Percentiles rank a stretch among this genome's conserved stretches.
phyloP scores from a whole-genome alignment of 2,888 invertebrate genomes.

The Sminthurinus aureus region DNA sequence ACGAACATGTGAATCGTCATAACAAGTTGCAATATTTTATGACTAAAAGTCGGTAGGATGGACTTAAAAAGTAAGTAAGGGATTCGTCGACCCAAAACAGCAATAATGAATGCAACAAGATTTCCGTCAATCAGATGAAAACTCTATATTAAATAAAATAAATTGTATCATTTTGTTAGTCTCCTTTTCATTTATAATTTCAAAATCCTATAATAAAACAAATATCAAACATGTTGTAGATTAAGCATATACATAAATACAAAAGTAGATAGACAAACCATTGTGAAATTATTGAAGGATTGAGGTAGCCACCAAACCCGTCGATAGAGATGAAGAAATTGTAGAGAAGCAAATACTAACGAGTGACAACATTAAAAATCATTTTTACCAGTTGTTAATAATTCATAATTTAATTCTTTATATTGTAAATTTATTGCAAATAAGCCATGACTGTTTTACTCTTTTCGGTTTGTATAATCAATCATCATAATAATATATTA shows the following conservation, averaged over 20 bases:
- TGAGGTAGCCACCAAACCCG: constrained; percentile 93
- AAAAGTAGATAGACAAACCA: constrained; percentile 70
- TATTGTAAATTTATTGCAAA: not conserved
- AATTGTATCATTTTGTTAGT: not conserved
- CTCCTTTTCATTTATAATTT: constrained; percentile 5
- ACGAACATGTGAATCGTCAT: constrained; percentile 47
- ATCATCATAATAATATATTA: not conserved
- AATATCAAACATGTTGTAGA: no score
- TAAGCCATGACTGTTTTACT: not conserved
- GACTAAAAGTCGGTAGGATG: constrained; percentile 66
- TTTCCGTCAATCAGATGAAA: constrained; percentile 92
- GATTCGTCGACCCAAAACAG: constrained; percentile 81
- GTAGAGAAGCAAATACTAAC: constrained; percentile 69
- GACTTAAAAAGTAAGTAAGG: constrained; percentile 71
- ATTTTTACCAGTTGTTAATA: not conserved
- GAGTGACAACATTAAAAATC: constrained; percentile 43
- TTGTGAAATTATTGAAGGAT: constrained; percentile 84
- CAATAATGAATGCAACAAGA: constrained; percentile 82
- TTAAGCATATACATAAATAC: no score
- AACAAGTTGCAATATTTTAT: constrained; percentile 47
- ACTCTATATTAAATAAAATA: constrained; percentile 72
- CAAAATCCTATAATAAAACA: constrained; percentile 26
- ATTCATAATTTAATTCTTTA: not conserved
- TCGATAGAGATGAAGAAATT: constrained; percentile 93
- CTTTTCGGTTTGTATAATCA: not conserved